Base-by-base conservation (phyloP, 2,888 invertebrate genomes). In the Lochmaea crataegi region DNA sequence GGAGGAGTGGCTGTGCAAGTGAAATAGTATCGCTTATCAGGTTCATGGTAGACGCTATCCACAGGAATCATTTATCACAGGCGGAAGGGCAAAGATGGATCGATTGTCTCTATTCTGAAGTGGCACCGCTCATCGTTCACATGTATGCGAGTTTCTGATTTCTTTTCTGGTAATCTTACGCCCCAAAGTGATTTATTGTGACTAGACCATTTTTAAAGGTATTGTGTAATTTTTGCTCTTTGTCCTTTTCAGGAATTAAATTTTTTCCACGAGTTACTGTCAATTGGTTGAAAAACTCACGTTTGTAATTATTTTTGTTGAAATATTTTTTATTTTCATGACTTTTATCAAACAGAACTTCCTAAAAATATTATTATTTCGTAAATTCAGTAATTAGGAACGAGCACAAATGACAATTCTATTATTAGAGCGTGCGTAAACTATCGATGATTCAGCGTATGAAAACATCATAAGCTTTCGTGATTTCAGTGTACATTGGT, bases 31-130 rank as follows among this genome's bases (percentile, higher is more conserved):
- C 67, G 73, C 77, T 77, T 77, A 77, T 77, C 77, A 66, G 77
- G 61, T 73, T 64, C 45, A 67, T 68, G 75, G 77, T 70, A 60
- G 70, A 67, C 70, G 70, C 76, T 79, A 82, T 83, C 83, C 77
- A 79, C 83, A 82, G 82, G 81, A 82, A 83, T 82, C 83, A 84
- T 84, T 83, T 83, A 84, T 84, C 84, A 83, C 83, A 76, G 78
- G 77, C 77, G 81, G 80, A 80, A 76, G 78, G 80, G 75, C 75
- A 63, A 82, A 84, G 83, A 84, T 83, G 77, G 82, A 84, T 84
- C 83, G 83, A 83, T 82, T 84, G 83, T 83, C 83, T 83, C 79
- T 81, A 80, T 81, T 81, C 78, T 79, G 77, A 82, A 83, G 82
- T 82, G 82, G 82, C 82, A 80, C 80, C 80, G 82, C 80, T 82